Conservation (phyloP, 2,797 vertebrate genomes). For the Carcharodon carcharias region DNA sequence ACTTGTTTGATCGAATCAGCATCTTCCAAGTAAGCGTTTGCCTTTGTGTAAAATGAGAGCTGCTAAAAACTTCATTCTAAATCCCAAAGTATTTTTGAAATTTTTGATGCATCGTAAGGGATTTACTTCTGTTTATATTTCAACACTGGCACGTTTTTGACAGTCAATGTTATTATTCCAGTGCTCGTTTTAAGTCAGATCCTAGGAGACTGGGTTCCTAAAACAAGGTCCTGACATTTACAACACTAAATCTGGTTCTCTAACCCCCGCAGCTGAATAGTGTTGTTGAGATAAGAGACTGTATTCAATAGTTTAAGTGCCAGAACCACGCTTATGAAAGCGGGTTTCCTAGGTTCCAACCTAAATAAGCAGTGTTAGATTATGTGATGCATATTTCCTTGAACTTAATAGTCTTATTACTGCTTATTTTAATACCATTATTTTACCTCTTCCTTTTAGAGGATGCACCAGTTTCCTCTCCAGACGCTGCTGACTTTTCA, state of each 20-base stretch:
- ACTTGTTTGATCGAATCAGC: background rate
- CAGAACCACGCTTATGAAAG: background rate
- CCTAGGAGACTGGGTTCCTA: background rate
- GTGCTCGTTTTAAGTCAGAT: background rate
- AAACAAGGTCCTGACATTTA: background rate
- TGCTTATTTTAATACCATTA: background rate
- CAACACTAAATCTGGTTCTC: background rate
- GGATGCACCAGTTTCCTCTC: constrained; percentile 73
- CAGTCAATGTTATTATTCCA: background rate
- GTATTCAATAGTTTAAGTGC: background rate
- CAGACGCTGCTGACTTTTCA: constrained; percentile 85
- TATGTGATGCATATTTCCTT: background rate
- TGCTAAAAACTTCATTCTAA: background rate
- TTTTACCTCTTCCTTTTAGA: constrained; percentile 56
- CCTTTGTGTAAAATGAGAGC: background rate
- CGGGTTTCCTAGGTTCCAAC: background rate
- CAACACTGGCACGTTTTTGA: background rate
- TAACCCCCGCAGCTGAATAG: background rate
- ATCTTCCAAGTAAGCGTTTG: too few species aligned
- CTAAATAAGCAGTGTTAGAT: background rate
- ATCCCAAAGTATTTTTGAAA: background rate
- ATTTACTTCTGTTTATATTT: background rate
- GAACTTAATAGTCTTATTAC: background rate
- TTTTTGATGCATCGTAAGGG: background rate
- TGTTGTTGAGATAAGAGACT: background rate